A percentile compares a stretch with the other conserved stretches of the same genome.
These are phyloP conservation scores for Notodonta ziczac DNA, from an alignment of 2,888 invertebrate genomes.

Conservation along the genomic window DNA sequence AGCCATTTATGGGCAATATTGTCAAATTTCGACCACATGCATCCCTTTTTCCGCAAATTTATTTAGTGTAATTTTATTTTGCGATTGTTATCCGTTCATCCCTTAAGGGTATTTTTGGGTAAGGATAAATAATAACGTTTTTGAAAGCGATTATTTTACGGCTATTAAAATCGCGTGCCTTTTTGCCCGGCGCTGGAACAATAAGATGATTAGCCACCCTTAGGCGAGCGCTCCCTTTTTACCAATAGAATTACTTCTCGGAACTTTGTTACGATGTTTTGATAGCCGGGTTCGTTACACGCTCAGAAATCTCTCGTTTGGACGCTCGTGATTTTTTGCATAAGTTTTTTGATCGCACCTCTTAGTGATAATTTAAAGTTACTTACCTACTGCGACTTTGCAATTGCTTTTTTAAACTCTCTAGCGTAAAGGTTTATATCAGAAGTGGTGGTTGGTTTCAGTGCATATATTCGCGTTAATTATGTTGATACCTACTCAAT, in stretches of 20 bases:
- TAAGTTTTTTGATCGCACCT: slow-evolving; percentile 43
- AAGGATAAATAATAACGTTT: slow-evolving; percentile 21
- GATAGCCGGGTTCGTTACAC: slow-evolving; percentile 51
- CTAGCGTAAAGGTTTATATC: too few relatives aligned
- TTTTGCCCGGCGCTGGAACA: slow-evolving; percentile 54
- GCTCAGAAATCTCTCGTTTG: slow-evolving; percentile 43
- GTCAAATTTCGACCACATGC: slow-evolving; percentile 12
- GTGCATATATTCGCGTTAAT: too few relatives aligned
- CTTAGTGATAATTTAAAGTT: slow-evolving; percentile 41
- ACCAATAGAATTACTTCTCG: slow-evolving; percentile 58
- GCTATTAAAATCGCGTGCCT: slow-evolving; percentile 50
- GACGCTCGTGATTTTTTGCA: slow-evolving; percentile 38
- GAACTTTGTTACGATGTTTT: slow-evolving; percentile 61
- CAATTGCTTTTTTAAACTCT: slow-evolving; percentile 14
- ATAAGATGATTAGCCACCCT: slow-evolving; percentile 68
- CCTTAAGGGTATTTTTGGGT: slow-evolving; percentile 28
- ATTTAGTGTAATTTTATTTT: slow-evolving; percentile 22
- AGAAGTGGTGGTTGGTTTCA: too few relatives aligned
- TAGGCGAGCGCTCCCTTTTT: slow-evolving; percentile 54
- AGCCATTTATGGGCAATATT: slow-evolving; percentile 14
- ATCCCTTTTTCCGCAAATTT: slow-evolving; percentile 17
- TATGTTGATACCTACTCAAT: too few relatives aligned
- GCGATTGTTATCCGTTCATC: slow-evolving; percentile 25
- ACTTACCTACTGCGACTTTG: slow-evolving; percentile 16
- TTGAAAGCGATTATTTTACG: slow-evolving; percentile 37